phyloP scores from a whole-genome alignment of 1,140 invertebrate genomes.

The Cotesia typhae region DNA sequence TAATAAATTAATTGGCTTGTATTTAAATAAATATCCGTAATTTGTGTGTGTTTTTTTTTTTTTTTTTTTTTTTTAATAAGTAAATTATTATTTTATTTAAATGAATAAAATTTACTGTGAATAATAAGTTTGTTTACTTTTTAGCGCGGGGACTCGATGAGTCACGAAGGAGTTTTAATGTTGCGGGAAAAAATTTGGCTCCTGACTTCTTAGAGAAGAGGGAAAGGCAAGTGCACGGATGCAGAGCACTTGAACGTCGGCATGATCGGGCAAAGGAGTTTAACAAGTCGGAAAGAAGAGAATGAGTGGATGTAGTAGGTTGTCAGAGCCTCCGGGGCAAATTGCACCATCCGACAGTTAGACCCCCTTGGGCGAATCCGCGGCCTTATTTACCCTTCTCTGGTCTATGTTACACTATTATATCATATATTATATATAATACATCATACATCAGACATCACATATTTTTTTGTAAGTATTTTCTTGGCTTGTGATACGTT shows the following conservation, averaged over 20 bases:
- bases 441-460: no score
- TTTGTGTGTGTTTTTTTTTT: no score
- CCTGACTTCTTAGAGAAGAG: background rate
- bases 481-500: background rate
- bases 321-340: conserved; percentile 59
- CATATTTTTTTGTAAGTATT: no score
- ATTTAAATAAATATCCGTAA: no score
- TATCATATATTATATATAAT: no score
- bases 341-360: conserved; percentile 63
- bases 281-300: conserved; percentile 32
- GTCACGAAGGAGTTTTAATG: background rate
- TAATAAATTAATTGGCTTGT: no score
- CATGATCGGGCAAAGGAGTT: background rate
- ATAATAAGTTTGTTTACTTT: no score
- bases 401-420: conserved; percentile 21
- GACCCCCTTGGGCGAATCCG: conserved; percentile 64
- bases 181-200: background rate
- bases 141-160: background rate
- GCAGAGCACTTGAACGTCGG: conserved; percentile 24
- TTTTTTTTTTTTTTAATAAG: no score
- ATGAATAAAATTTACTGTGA: no score
- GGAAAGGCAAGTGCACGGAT: conserved; percentile 34
- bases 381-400: conserved; percentile 64
- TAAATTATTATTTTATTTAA: no score
- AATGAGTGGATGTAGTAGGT: conserved; percentile 51